These are phyloP conservation scores for Amorpha juglandis DNA, from an alignment of 2,888 invertebrate genomes.

Conservation along the genomic window DNA sequence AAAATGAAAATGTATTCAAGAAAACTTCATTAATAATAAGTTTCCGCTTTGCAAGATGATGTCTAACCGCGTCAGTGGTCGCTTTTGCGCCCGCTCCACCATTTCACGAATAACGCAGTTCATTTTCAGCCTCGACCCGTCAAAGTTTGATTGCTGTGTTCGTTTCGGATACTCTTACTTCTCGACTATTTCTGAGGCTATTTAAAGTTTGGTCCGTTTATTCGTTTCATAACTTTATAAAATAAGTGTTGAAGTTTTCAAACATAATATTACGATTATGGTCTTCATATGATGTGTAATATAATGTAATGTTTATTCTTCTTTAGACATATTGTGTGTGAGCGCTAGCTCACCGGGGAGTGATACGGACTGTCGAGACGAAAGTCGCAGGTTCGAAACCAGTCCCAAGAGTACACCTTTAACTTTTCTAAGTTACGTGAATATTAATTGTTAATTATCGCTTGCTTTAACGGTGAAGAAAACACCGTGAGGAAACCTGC, in stretches of 20 bases:
- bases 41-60: not conserved
- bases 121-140: not conserved
- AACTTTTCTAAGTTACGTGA: too few relatives aligned
- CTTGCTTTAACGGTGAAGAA: too few relatives aligned
- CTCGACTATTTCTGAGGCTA: not conserved
- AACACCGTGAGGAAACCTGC: too few relatives aligned
- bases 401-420: too few relatives aligned
- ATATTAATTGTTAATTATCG: too few relatives aligned
- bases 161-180: not conserved
- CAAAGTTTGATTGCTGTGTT: slow-evolving; percentile 15
- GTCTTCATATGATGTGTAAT: not conserved
- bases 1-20: not conserved
- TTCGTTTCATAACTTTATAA: not conserved
- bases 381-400: too few relatives aligned
- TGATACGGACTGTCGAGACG: too few relatives aligned
- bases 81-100: not conserved
- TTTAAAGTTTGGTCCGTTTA: not conserved
- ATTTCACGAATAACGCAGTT: slow-evolving; percentile 1
- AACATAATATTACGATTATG: slow-evolving; percentile 1
- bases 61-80: not conserved
- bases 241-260: not conserved
- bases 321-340: too few relatives aligned
- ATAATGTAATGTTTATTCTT: too few relatives aligned
- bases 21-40: slow-evolving; percentile 18
- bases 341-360: too few relatives aligned